Percentiles rank a stretch among this genome's conserved stretches.
These are phyloP conservation scores for Microctenopoma lineatum DNA, from an alignment of 2,797 vertebrate genomes.

Conservation along the genomic window DNA sequence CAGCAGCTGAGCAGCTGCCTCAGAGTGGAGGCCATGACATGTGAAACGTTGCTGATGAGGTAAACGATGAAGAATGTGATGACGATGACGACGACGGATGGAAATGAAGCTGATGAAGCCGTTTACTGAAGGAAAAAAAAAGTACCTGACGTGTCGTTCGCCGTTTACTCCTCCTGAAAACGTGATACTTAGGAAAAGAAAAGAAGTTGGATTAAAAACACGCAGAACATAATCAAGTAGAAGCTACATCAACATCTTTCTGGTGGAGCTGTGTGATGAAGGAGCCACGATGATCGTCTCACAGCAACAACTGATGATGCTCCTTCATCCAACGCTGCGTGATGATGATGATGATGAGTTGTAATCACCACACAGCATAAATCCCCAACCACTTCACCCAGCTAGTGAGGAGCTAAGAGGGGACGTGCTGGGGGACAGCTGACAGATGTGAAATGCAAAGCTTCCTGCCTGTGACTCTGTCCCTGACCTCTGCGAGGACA, in stretches of 20 bases:
- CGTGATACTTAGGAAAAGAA: conserved; percentile 55
- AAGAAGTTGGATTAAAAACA: conserved; percentile 36
- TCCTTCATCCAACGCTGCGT: no score
- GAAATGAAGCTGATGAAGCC: conserved; percentile 2
- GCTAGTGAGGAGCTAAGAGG: conserved; percentile 11
- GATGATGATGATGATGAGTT: no score
- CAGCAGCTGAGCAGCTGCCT: no score
- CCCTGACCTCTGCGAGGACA: conserved; percentile 37
- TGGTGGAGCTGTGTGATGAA: no score
- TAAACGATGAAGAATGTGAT: not conserved
- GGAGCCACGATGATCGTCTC: no score
- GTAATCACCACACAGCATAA: not conserved
- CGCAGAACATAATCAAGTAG: no score
- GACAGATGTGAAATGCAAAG: not conserved
- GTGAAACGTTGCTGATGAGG: not conserved
- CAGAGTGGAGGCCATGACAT: no score
- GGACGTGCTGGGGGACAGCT: not conserved
- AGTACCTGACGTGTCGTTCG: conserved; percentile 58
- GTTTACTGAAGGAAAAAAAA: not conserved
- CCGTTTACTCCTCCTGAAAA: conserved; percentile 74
- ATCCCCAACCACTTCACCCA: not conserved
- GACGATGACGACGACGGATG: conserved; percentile 12
- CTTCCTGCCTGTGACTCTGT: not conserved
- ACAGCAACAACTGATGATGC: no score
- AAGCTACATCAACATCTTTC: no score